A percentile compares a stretch with the other conserved stretches of the same genome.
Evolutionary conservation across 2,113 vertebrate genomes (phyloP).

Genomic region (Spizaetus ornatus): DNA sequence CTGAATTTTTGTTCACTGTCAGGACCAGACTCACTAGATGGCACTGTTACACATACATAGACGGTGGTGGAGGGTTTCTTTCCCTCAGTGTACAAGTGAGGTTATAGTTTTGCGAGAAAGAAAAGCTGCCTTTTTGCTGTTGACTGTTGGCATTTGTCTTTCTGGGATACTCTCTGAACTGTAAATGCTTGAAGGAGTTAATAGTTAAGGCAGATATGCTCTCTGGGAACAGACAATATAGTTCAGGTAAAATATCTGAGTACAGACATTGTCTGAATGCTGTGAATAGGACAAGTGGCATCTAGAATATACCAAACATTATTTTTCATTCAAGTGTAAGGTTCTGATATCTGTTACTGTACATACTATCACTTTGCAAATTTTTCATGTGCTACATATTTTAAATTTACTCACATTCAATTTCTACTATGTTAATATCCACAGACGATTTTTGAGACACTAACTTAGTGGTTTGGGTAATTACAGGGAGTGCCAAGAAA

Average conservation of each 20-base stretch:
- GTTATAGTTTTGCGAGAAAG: neutral
- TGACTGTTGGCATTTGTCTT: neutral
- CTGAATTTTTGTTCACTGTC: neutral
- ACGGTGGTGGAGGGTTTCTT: neutral
- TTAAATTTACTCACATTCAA: neutral
- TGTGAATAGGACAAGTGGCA: neutral
- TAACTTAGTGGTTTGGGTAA: neutral
- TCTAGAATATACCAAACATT: neutral
- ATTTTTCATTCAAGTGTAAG: neutral
- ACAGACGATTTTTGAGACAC: neutral
- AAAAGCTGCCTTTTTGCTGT: neutral
- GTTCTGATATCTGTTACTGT: neutral
- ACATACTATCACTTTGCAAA: neutral
- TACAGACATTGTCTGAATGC: neutral
- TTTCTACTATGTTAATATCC: neutral
- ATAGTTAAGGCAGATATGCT: neutral
- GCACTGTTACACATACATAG: neutral
- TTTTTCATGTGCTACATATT: accelerated
- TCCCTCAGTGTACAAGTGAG: accelerated
- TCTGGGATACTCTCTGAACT: neutral
- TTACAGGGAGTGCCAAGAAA: neutral
- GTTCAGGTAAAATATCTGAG: neutral
- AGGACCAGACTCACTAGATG: neutral
- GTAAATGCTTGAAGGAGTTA: neutral
- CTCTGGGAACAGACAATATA: neutral